Evolutionary conservation across 1,140 invertebrate species (phyloP).

Genomic region (Melipona quadrifasciata): DNA sequence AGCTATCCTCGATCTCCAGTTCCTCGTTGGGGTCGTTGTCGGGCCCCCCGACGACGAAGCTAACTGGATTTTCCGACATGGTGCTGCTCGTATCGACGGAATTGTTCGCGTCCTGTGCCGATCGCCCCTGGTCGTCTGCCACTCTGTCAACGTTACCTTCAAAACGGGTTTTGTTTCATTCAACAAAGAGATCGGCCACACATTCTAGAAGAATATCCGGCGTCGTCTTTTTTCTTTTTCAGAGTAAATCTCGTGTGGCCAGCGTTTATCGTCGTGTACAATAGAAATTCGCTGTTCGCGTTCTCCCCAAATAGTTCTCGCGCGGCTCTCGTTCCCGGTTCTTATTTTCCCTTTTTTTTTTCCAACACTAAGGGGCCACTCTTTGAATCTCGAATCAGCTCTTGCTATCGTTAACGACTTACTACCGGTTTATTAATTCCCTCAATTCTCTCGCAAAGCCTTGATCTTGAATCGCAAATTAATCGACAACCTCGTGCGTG

Average conservation of each 20-base stretch:
- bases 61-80: conserved; percentile 78
- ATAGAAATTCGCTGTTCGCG: conserved; percentile 3
- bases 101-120: conserved; percentile 7
- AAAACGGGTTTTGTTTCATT: conserved; percentile 58
- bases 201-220: neutral
- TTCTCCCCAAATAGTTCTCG: neutral
- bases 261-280: neutral
- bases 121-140: conserved; percentile 25
- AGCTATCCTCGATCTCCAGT: conserved; percentile 80
- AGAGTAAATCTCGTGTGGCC: neutral
- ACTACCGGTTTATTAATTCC: too few relatives aligned
- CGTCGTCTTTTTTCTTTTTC: neutral
- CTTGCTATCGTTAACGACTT: too few relatives aligned
- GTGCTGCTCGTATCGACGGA: conserved; percentile 21
- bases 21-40: conserved; percentile 78
- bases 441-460: too few relatives aligned
- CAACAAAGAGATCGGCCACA: neutral
- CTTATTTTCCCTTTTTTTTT: too few relatives aligned
- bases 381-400: too few relatives aligned
- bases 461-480: too few relatives aligned
- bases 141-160: conserved; percentile 73
- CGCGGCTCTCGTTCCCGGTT: too few relatives aligned
- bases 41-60: conserved; percentile 81
- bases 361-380: too few relatives aligned
- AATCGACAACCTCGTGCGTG: too few relatives aligned